Conservation (phyloP, 2,797 vertebrate species). For the Characodon lateralis region DNA sequence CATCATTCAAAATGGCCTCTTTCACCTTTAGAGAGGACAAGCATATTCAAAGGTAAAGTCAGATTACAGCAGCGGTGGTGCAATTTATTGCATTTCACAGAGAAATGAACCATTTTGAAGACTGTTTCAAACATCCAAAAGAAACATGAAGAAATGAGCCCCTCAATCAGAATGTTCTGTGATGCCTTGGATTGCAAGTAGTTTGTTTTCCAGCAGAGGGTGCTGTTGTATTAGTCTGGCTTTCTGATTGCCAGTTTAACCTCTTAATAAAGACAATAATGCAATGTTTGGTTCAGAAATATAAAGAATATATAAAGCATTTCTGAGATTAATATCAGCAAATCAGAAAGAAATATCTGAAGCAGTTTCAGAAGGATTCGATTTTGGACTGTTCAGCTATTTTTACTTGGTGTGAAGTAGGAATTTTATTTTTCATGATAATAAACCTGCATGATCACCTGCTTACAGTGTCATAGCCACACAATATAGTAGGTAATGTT, state of each 20-base stretch:
- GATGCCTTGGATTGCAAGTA: background rate
- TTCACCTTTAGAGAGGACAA: constrained; percentile 77
- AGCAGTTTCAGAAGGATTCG: too few relatives aligned
- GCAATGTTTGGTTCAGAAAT: background rate
- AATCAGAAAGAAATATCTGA: background rate
- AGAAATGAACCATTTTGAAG: background rate
- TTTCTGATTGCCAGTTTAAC: too few relatives aligned
- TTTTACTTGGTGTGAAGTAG: background rate
- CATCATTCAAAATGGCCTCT: constrained; percentile 93
- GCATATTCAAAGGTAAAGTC: background rate
- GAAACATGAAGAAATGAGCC: background rate
- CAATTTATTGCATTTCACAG: background rate
- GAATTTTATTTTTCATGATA: background rate
- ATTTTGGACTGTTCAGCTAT: background rate
- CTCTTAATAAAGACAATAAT: background rate
- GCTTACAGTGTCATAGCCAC: background rate
- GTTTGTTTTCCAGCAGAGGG: background rate
- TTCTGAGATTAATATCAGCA: too few relatives aligned
- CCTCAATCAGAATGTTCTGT: background rate
- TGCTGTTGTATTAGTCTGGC: background rate
- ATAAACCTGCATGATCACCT: background rate
- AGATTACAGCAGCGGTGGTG: too few relatives aligned
- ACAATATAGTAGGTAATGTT: background rate
- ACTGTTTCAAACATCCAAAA: too few relatives aligned
- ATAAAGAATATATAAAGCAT: background rate